Conservation (phyloP, 2,888 invertebrate species). For the Sphaerophoria taeniata region DNA sequence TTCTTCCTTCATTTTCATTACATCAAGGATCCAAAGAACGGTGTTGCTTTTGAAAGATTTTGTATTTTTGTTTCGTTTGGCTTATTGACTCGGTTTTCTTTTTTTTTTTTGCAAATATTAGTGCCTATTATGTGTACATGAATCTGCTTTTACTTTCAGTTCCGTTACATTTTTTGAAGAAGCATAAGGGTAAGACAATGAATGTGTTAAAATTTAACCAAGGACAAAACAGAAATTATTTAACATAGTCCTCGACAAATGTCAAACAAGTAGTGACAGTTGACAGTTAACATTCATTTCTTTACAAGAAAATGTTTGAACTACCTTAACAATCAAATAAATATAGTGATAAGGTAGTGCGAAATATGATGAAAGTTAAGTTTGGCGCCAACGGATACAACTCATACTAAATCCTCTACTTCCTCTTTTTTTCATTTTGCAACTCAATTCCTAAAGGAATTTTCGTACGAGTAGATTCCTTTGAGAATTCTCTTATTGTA, state of each 20-base stretch:
- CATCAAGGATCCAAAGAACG: conserved; percentile 7
- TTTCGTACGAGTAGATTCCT: conserved; percentile 14
- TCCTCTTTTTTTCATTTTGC: neutral
- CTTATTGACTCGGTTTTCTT: neutral
- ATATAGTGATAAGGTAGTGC: no score
- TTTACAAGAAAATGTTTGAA: no score
- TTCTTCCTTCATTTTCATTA: neutral
- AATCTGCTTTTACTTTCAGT: neutral
- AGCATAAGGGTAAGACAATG: neutral
- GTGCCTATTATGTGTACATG: neutral
- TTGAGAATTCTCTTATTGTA: neutral
- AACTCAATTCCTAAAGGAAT: conserved; percentile 19
- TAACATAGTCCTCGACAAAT: no score
- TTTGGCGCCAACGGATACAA: neutral
- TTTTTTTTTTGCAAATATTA: neutral
- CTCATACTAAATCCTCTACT: neutral
- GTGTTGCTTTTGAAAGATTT: conserved; percentile 22
- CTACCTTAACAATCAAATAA: no score
- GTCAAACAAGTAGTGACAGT: no score
- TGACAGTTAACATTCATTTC: no score
- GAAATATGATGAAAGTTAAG: no score
- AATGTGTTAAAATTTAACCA: neutral
- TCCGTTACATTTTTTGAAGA: neutral
- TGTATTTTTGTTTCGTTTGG: neutral
- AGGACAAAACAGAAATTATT: no score